Conservation (phyloP, 2,888 invertebrate species). For the Gryllus longicercus region DNA sequence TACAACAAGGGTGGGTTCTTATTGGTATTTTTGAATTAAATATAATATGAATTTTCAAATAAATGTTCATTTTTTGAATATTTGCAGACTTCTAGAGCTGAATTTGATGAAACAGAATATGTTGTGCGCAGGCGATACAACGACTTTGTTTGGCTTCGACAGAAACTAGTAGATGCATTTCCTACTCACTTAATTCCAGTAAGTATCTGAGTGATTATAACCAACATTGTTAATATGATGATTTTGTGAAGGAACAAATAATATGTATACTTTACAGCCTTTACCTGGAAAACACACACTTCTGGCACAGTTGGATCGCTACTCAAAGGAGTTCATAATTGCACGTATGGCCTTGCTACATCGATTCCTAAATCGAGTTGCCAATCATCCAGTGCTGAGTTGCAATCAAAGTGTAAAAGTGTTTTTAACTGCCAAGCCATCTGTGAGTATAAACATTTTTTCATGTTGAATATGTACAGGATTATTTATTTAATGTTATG, state of each 20-base stretch:
- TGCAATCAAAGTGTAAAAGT: constrained; percentile 61
- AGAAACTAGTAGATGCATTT: constrained; percentile 61
- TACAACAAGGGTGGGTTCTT: constrained; percentile 56
- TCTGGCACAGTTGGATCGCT: constrained; percentile 64
- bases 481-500: too few species aligned
- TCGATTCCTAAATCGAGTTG: constrained; percentile 61
- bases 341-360: constrained; percentile 63
- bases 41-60: not conserved
- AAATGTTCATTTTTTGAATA: not conserved
- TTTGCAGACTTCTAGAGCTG: constrained; percentile 57
- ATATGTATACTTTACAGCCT: constrained; percentile 50
- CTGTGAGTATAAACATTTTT: constrained; percentile 48
- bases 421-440: constrained; percentile 63
- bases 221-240: not conserved
- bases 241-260: constrained; percentile 24
- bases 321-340: constrained; percentile 66
- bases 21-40: too few species aligned
- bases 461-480: too few species aligned
- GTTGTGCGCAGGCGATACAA: constrained; percentile 65
- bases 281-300: constrained; percentile 67
- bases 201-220: constrained; percentile 42
- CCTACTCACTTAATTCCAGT: constrained; percentile 67
- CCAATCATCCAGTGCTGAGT: constrained; percentile 67
- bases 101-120: constrained; percentile 61
- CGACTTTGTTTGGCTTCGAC: constrained; percentile 68